Evolutionary conservation across 2,797 vertebrate species (phyloP).

Genomic region (Syngnathus rostellatus): DNA sequence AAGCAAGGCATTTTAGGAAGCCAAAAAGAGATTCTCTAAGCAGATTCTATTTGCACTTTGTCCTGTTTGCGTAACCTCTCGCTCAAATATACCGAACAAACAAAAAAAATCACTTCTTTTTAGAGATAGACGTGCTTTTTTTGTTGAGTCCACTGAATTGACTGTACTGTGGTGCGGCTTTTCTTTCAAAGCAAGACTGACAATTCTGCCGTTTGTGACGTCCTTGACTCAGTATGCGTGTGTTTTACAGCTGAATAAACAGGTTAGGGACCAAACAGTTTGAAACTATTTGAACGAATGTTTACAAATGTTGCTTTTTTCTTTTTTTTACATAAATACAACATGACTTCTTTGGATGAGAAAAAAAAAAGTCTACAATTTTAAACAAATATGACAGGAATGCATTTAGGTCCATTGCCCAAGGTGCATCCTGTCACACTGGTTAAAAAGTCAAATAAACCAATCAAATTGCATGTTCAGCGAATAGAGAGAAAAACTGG

Average conservation of each 20-base stretch:
- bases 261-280: conserved; percentile 30
- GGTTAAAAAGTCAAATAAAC: conserved; percentile 10
- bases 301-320: not conserved
- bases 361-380: conserved; percentile 17
- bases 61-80: conserved; percentile 1
- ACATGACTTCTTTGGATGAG: conserved; percentile 19
- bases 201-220: conserved; percentile 20
- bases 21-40: not conserved
- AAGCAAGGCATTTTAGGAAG: not conserved
- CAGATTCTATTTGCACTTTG: not conserved
- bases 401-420: conserved; percentile 45
- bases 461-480: not conserved
- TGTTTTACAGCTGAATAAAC: conserved; percentile 24
- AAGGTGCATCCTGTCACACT: conserved; percentile 42
- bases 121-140: not conserved
- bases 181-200: conserved; percentile 23
- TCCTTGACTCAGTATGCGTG: conserved; percentile 19
- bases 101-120: not conserved
- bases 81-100: not conserved
- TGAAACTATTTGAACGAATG: conserved; percentile 22
- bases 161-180: conserved; percentile 9
- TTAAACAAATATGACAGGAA: conserved; percentile 48
- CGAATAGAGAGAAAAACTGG: not conserved
- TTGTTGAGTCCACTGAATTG: not conserved
- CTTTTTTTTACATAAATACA: conserved; percentile 38